Evolutionary conservation across 2,888 invertebrate species (phyloP), one percentile per base, ranked within the genome.

Genomic region (Congeria kusceri): DNA sequence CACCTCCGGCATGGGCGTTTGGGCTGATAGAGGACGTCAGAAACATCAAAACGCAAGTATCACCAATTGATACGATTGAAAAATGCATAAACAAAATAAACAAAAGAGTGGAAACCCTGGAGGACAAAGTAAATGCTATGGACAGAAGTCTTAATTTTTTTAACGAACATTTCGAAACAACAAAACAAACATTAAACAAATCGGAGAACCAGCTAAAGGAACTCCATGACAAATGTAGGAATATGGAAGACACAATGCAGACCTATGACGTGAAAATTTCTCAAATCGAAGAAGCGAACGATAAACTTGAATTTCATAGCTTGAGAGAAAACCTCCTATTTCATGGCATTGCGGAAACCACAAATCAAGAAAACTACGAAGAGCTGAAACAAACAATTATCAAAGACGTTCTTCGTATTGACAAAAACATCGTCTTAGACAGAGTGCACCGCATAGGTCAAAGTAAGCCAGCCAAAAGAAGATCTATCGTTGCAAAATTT

Each of bases 301-400:
- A 59, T 18, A 28, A 59, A 20, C 28, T 59, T 20, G 59, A 59
- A 59, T 59, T 59, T 13, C 25, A 28, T 20, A 29, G 59, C 28
- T 29, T 59, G 27, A 25, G 59, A 27, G 59, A 59, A 28, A 59
- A 5, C 18, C 32, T 59, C 1, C 28, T 59, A n/a, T 59, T 59
- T 27, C 28, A 59, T 29, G 59, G 59, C 15, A 59, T 5, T 27
- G 32, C 27, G 3, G 59, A 59, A 59, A 28, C 27, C 15, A 15
- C 59, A 20, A 59, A 15, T 15, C 39, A 59, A 27, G 59, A 59
- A 28, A 59, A 59, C 59, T 59, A 27, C 23, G 59, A 59, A 2
- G 59, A 59, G 1, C 7, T 59, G 2, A 28, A 25, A 15, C 7
- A 59, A n/a, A 20, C 2, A 27, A 13, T 59, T 23, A 25, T 59